Percentiles rank a stretch among this genome's conserved stretches.
Conservation (phyloP, 2,797 vertebrate species). For the Anguilla obscura region DNA sequence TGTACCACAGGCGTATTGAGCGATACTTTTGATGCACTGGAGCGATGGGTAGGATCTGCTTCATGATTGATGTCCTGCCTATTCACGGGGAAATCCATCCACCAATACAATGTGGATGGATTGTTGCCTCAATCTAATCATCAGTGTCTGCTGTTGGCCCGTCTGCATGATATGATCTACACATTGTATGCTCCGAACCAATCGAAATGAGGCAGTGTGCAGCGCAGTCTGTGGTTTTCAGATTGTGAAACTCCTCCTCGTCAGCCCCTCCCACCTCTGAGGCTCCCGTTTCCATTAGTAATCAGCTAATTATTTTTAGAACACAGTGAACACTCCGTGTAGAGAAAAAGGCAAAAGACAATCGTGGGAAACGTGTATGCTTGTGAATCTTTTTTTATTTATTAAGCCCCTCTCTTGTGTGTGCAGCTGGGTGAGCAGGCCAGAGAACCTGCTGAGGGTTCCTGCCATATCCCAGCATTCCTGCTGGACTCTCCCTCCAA, state of each 20-base stretch:
- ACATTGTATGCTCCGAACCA: background rate
- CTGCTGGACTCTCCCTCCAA: background rate
- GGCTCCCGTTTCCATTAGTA: conserved; percentile 33
- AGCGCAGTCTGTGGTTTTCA: background rate
- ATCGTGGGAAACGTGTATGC: conserved; percentile 68
- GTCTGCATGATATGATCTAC: background rate
- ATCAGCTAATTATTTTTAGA: conserved; percentile 36
- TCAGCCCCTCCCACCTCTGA: conserved; percentile 43
- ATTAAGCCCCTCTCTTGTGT: conserved; percentile 57
- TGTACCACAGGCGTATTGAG: background rate
- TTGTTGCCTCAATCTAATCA: background rate
- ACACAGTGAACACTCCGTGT: conserved; percentile 59
- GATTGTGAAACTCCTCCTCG: conserved; percentile 5
- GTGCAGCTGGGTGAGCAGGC: background rate
- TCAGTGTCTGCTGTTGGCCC: background rate
- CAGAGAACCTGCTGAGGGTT: background rate
- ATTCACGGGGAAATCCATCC: background rate
- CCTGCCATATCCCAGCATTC: background rate
- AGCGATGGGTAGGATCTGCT: background rate
- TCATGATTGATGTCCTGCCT: background rate
- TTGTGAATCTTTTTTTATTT: conserved; percentile 67
- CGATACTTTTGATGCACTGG: background rate
- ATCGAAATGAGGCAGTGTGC: background rate
- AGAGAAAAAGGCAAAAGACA: conserved; percentile 69
- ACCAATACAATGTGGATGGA: background rate